Evolutionary conservation across 2,888 invertebrate species (phyloP), one percentile per base, ranked within the genome.

Genomic region (Drosophila helvetica): DNA sequence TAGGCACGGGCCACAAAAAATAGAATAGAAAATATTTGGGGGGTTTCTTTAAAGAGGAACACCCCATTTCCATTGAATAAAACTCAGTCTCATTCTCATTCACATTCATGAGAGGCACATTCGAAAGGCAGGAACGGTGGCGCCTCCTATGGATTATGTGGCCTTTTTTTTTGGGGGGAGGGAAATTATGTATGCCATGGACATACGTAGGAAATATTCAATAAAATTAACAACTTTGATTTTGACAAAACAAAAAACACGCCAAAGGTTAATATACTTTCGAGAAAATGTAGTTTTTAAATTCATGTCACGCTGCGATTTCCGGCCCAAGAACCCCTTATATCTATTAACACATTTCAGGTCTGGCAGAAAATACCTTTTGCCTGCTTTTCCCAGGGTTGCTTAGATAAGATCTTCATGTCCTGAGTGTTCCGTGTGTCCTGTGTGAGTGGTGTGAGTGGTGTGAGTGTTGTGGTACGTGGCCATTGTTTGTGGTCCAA

Each of bases 221-320:
- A 72, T 72, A 68, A 74, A 85, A 85, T 72, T 76, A 74, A 72
- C 61, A 74, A 74, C 69, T 75, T 75, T 67, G 46, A 68, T 67
- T 68, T 52, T 52, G 57, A 48, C 58, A 27, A 33, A 56, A 30
- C 25, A 69, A 15, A 42, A 65, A 61, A 51, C 7, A 52, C 18
- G 4, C 25, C 27, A 52, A 47, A 52, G 53, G 67, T 66, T 66
- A 54, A 68, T 57, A 38, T 27, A 38, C 67, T 15, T 54, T 51
- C 45, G 50, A 22, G 33, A 60, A 77, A 60, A 59, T 70, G 38
- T 42, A 65, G 72, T 84, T 88, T 85, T 45, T 27, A 71, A 56
- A 85, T 84, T 88, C 74, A 56, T 60, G 87, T 86, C 85, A 88
- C 89, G 85, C 71, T 56, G 69, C 46, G 72, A 79, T 84, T 88